Base-by-base conservation (phyloP, 1,140 invertebrate genomes). In the Aphidius gifuensis region DNA sequence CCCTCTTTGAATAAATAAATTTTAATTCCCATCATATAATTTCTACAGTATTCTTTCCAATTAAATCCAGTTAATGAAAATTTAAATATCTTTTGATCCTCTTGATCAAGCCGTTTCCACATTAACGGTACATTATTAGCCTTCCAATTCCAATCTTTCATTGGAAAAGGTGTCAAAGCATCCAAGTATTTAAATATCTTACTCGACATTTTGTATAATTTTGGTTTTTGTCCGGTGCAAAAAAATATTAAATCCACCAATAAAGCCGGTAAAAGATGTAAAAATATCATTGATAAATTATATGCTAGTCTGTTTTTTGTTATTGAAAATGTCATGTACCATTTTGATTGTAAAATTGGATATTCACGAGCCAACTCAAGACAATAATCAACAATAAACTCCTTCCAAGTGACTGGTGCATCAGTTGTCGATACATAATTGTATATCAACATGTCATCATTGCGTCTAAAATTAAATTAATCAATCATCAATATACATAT, bases 151-250 rank as follows among this genome's bases (percentile, higher is more conserved):
- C 92, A 93, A 68, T 90, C 84, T 44, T 82, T 74, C 3, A 84
- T 86, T 23, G 84, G 86, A 76, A 95, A 95, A 68, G 88, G 90
- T 9, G 88, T 83, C 16, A 94, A 78, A 0, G 88, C 85, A 4
- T 82, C 76, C 0, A 86, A 81, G 49, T 92, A 90, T 72, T 88
- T 88, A 67, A 90, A 85, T 44, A 95, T 85, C 74, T 90, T 92
- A 51, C 83, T 83, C 71, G 93, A 92, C 16, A 89, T 82, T 65
- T 87, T 87, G 59, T 88, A 74, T 71, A 93, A 81, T 72, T 84
- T 83, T 68, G 87, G 86, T 71, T 86, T 85, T 64, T 83, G 82
- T 44, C 88, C 86, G 1, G 84, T 65, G 53, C 86, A 82, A 5
- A 83, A 61, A 6, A 80, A 74, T 4, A 84, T 60, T 0, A 78